Evolutionary conservation across 2,888 invertebrate genomes (phyloP).

Genomic region (Enchytraeus crypticus): DNA sequence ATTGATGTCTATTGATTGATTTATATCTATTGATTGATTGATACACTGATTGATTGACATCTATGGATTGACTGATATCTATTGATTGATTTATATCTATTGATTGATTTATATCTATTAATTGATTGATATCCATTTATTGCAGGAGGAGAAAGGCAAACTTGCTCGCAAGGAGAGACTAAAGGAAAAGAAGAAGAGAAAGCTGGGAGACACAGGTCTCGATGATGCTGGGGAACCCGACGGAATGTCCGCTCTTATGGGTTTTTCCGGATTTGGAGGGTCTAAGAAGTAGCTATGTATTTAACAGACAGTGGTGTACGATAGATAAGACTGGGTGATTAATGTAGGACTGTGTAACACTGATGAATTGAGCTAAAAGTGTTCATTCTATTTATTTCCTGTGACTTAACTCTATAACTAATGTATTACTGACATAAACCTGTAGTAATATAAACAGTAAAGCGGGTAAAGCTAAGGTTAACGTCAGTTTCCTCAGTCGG

Average conservation of each 20-base stretch:
- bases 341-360: no score
- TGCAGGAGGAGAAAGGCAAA: constrained; percentile 76
- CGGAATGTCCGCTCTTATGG: constrained; percentile 47
- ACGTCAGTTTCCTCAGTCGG: no score
- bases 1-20: not conserved
- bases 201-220: constrained; percentile 39
- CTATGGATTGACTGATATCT: not conserved
- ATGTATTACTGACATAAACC: no score
- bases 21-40: not conserved
- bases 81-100: not conserved
- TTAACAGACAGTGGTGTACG: no score
- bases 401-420: no score
- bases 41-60: not conserved
- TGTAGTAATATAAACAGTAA: no score
- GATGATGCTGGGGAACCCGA: constrained; percentile 32
- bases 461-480: no score
- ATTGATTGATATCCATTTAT: not conserved
- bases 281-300: no score
- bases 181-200: constrained; percentile 61
- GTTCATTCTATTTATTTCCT: no score
- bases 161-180: constrained; percentile 77
- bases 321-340: no score
- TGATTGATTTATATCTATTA: not conserved
- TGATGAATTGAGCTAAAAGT: no score
- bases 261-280: constrained; percentile 42